Evolutionary conservation across 1,140 invertebrate species (phyloP), one percentile per base, ranked within the genome.

Genomic region (Drosophila sturtevanti): DNA sequence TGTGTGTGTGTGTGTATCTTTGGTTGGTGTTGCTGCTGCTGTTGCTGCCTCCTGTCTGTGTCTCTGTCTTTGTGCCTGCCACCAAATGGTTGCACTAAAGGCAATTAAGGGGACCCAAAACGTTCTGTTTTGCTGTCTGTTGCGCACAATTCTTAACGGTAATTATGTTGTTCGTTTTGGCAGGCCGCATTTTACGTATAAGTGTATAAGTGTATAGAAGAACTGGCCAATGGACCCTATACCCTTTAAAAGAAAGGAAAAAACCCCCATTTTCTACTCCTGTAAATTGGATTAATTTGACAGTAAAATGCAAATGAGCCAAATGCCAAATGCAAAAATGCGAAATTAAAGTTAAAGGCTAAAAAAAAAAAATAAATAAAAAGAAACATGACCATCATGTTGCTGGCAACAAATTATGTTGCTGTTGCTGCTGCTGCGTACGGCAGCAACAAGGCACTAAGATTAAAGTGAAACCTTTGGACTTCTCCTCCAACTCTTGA

Each of bases 261-360:
- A n/a, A n/a, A n/a, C n/a, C n/a, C 22, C 64, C 37, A 59, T 56
- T 22, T 52, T 61, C 31, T 18, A 61, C 74, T 77, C 90, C 79
- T 81, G 87, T 90, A 90, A 90, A 90, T 90, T 90, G 87, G 87
- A 90, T 90, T 90, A 90, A 90, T 90, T 90, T 90, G 87, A 90
- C 87, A 90, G 87, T 90, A 90, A 89, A 90, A 90, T 90, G 87
- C 87, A 90, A 90, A 89, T 89, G 85, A 85, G 86, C 71, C 86
- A 74, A 85, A 72, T 81, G 80, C 79, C 75, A 80, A 85, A 85
- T 78, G 81, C 81, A 21, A 66, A 63, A 56, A 77, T 67, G 70
- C 73, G 79, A 81, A 74, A 74, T 87, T 81, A 73, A 87, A 89
- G 65, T 84, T 79, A 79, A 76, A 68, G 61, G 62, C 68, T 54